Evolutionary conservation across 2,888 invertebrate species (phyloP).

Genomic region (Acrobeloides nanus): DNA sequence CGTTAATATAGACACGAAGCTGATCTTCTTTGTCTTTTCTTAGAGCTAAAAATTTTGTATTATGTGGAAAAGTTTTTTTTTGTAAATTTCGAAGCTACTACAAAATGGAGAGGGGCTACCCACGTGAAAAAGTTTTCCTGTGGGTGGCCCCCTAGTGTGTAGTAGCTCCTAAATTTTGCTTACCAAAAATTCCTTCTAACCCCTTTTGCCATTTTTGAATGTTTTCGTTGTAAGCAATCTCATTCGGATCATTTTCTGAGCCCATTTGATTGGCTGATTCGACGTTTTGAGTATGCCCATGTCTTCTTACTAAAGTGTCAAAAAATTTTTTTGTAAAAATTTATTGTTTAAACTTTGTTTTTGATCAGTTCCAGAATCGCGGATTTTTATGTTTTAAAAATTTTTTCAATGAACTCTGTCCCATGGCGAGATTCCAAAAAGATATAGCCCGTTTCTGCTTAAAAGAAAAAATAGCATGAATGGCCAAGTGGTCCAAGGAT

Average conservation of each 20-base stretch:
- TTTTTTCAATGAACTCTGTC: too few relatives aligned
- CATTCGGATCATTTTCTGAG: constrained; percentile 16
- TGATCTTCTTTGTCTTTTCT: constrained; percentile 6
- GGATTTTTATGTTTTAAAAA: too few relatives aligned
- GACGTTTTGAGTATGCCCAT: constrained; percentile 7
- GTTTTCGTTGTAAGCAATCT: constrained; percentile 17
- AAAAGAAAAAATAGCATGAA: too few relatives aligned
- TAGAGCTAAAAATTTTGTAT: constrained; percentile 2
- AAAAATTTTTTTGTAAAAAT: neutral
- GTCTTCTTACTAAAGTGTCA: constrained; percentile 9
- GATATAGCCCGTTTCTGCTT: too few relatives aligned
- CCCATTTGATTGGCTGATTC: constrained; percentile 11
- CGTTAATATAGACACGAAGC: constrained; percentile 17
- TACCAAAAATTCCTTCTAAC: constrained; percentile 15
- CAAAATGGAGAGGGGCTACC: too few relatives aligned
- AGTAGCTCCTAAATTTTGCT: neutral
- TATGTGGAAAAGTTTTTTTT: neutral
- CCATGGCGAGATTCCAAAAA: too few relatives aligned
- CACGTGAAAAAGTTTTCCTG: neutral
- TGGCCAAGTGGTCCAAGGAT: too few relatives aligned
- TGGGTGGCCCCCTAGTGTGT: neutral
- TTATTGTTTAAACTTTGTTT: too few relatives aligned
- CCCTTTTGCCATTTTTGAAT: constrained; percentile 17
- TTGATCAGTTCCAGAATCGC: too few relatives aligned
- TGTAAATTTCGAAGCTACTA: too few relatives aligned